Percentiles rank a stretch among this genome's conserved stretches.
These are phyloP conservation scores for Pluvianellus socialis DNA, from an alignment of 2,113 vertebrate species.

Conservation along the genomic window DNA sequence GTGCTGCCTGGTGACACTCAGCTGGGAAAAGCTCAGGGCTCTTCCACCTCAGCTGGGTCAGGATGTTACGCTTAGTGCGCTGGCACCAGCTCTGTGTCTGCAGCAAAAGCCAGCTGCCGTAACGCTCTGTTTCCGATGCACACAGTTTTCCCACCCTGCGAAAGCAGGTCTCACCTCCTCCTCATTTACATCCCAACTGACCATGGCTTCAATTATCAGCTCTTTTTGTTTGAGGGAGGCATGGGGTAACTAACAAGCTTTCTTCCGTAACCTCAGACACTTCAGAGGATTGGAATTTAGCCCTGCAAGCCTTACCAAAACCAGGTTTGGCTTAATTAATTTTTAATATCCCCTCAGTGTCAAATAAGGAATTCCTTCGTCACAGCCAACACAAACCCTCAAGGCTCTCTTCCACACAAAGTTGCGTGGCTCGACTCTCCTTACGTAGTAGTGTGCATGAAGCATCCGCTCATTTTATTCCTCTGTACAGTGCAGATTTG, in stretches of 20 bases:
- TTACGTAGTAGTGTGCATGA: accelerated
- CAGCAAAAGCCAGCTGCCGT: neutral
- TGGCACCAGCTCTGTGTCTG: neutral
- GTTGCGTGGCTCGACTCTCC: neutral
- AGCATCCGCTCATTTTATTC: neutral
- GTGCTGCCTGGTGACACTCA: neutral
- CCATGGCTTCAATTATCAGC: neutral
- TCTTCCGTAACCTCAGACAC: neutral
- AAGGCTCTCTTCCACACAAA: neutral
- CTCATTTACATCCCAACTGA: neutral
- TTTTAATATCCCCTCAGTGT: neutral
- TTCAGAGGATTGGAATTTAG: neutral
- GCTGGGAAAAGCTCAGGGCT: neutral
- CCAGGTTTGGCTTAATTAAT: neutral
- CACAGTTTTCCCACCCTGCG: neutral
- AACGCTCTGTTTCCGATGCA: neutral
- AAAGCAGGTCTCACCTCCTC: neutral
- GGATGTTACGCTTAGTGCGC: neutral
- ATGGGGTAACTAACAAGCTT: neutral
- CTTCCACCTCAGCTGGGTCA: neutral
- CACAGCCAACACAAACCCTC: neutral
- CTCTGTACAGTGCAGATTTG: neutral
- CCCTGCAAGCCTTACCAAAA: neutral
- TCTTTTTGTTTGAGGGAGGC: neutral
- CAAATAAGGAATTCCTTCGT: neutral